Base-by-base conservation (phyloP, 1,140 invertebrate species). In the Tetragnatha versicolor region DNA sequence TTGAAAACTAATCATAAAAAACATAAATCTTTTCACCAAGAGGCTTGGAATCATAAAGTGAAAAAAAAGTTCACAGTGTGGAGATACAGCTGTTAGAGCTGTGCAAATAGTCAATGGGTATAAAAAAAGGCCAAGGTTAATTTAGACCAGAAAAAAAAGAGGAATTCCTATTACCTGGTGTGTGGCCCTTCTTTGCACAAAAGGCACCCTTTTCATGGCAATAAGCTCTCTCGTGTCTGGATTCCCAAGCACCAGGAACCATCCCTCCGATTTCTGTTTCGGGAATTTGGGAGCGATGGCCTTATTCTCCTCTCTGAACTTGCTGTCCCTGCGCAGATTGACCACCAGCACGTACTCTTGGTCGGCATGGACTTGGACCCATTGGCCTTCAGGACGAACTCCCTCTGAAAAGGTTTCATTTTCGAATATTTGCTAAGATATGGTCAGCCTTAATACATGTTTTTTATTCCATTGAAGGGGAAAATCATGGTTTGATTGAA, bases 191-290 rank as follows among this genome's bases (percentile, higher is more conserved):
- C 31, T 81, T 80, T 87, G 81, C 73, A 87, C 82, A 82, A 88
- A 83, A 0, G 87, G 86, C 0, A 92, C 85, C 79, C 96, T 88
- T 84, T 97, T 98, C 80, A 98, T 87, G n/a, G 95, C 94, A 35
- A 93, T 85, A n/a, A 99, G 86, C 83, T 98, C 94, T 35, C 81
- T 80, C 2, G 87, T 87, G 69, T 91, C 89, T 25, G 90, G 84
- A 66, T 91, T 89, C 10, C 95, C 96, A 1, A 99, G 86, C 0
- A 96, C 89, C 0, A 98, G 82, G 85, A 98, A 93, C 97, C 97
- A 99, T 55, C 94, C 94, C 85, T 98, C 96, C 82, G 96, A 94
- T 87, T 98, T 98, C 6, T 92, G 90, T 85, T 97, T 96, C 0
- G 94, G 91, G 87, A 96, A 98, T 80, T 90, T 89, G 6, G 94